Evolutionary conservation across 2,797 vertebrate species (phyloP).

Genomic region (Mus caroli): DNA sequence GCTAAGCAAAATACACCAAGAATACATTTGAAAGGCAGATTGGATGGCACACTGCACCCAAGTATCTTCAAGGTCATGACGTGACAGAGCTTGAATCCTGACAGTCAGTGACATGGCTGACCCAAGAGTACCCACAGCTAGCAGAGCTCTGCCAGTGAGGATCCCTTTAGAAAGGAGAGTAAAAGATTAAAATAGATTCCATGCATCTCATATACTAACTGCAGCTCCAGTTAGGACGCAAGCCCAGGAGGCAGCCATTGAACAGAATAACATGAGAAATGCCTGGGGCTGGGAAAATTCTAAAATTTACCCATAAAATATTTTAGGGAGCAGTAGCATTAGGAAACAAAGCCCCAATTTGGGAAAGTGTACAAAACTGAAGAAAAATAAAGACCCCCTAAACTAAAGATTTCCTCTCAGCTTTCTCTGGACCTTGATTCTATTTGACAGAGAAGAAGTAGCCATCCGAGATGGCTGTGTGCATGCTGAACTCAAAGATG

Average conservation of each 20-base stretch:
- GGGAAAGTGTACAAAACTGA: conserved; percentile 6
- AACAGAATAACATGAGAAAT: background rate
- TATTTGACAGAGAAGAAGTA: background rate
- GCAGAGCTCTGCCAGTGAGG: background rate
- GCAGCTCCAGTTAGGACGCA: background rate
- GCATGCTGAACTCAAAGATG: conserved; percentile 38
- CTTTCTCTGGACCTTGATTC: conserved; percentile 4
- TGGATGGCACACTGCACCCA: conserved; percentile 41
- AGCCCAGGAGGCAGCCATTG: background rate
- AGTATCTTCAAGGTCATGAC: conserved; percentile 40
- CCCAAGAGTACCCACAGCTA: background rate
- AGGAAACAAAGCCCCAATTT: conserved; percentile 4
- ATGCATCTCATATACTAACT: background rate
- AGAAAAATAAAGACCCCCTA: conserved; percentile 30
- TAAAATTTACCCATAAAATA: conserved; percentile 27
- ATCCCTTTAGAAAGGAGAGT: conserved; percentile 44
- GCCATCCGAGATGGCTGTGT: background rate
- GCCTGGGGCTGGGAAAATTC: background rate
- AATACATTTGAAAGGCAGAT: conserved; percentile 68
- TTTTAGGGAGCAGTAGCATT: conserved; percentile 3
- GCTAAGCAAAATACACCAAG: conserved; percentile 52
- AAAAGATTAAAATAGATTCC: conserved; percentile 32
- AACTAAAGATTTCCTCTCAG: background rate
- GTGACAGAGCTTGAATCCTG: conserved; percentile 5
- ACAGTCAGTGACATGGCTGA: conserved; percentile 54